phyloP scores from a whole-genome alignment of 2,113 vertebrate genomes.

The Lagopus muta region DNA sequence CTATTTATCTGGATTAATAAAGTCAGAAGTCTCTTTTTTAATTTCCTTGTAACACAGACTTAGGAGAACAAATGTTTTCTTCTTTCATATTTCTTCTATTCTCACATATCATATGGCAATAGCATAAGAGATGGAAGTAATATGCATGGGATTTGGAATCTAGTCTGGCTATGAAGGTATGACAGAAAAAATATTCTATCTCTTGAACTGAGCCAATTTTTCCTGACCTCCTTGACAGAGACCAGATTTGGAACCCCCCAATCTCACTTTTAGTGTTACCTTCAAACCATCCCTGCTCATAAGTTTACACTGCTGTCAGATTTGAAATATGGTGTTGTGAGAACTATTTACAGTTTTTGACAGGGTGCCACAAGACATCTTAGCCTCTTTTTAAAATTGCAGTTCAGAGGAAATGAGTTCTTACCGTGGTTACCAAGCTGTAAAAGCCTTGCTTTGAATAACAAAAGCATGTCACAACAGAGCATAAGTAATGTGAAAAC shows the following conservation, averaged over 20 bases:
- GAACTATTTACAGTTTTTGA: constrained; percentile 15
- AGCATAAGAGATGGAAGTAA: neutral
- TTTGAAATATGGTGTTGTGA: constrained; percentile 13
- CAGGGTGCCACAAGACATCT: neutral
- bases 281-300: neutral
- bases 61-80: neutral
- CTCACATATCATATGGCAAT: neutral
- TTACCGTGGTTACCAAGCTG: neutral
- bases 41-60: neutral
- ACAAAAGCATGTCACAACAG: neutral
- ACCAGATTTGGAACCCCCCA: constrained; percentile 14
- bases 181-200: constrained; percentile 27
- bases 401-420: constrained; percentile 36
- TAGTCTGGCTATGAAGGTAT: neutral
- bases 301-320: neutral
- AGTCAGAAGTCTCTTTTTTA: neutral
- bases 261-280: neutral
- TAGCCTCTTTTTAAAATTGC: constrained; percentile 10
- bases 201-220: constrained; percentile 6
- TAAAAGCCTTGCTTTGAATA: constrained; percentile 16
- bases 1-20: neutral
- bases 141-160: neutral
- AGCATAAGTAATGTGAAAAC: neutral
- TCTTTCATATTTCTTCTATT: neutral
- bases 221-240: neutral